Base-by-base conservation (phyloP, 1,140 invertebrate genomes). In the Zelostemma sp. region DNA sequence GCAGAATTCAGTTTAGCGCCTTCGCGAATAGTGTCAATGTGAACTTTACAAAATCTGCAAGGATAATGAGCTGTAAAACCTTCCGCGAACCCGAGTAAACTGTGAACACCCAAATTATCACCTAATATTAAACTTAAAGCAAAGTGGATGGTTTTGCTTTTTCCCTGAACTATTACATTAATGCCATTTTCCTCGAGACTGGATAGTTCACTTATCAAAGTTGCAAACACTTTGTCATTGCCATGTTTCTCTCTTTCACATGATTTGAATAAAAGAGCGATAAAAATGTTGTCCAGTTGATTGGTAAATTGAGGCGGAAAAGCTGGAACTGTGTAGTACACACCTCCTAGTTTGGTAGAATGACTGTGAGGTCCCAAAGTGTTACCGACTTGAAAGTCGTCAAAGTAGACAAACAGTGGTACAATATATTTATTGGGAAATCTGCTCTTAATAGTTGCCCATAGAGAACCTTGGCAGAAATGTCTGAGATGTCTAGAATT, bases 31-130 rank as follows among this genome's bases (percentile, higher is more conserved):
- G 21, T 4, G 8, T 25, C 21, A 8, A 25, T 25, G 21, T 8
- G 3, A 8, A 25, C 11, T 33, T 35, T 58, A 21, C 45, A 58
- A 40, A 33, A 15, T 49, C 55, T 41, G 31, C 66, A 63, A n/a
- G 59, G 50, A 14, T 18, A 59, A 15, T 54, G 55, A 9, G 59
- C 57, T 4, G 14, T 59, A 21, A 63, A 63, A 0, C 55, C 25
- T 50, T 68, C 50, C 11, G 28, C 19, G 12, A 59, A 68, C 0
- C 55, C 55, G 14, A 63, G 46, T 6, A 62, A 6, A 33, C 33
- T 18, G 6, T 55, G 59, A 0, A 68, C 12, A 1, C 59, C 59
- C 38, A 68, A 50, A 50, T 68, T 63, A 9, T 68, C 59, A 1
- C 66, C 59, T 16, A 58, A 40, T 45, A 68, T 16, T 28, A 58